phyloP scores from a whole-genome alignment of 1,140 invertebrate genomes.

The Pseudomyrmex cubaensis region DNA sequence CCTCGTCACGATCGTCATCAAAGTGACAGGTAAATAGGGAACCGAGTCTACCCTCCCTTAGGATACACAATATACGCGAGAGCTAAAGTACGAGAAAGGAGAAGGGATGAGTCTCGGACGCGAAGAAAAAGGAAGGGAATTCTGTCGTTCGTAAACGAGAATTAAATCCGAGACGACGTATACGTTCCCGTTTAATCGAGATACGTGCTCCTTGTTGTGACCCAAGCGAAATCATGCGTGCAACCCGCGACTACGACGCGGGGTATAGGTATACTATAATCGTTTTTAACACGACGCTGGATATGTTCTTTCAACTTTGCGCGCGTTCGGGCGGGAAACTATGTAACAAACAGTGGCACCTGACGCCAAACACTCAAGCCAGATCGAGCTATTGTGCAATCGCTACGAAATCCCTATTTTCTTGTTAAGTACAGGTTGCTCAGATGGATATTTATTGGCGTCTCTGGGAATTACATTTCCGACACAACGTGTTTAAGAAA shows the following conservation, averaged over 20 bases:
- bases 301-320: neutral
- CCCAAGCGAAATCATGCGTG: conserved; percentile 74
- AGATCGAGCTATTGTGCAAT: neutral
- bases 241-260: conserved; percentile 59
- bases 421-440: neutral
- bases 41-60: conserved; percentile 53
- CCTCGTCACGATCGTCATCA: conserved; percentile 83
- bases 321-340: neutral
- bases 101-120: conserved; percentile 42
- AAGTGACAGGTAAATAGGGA: conserved; percentile 81
- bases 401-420: neutral
- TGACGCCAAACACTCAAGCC: neutral
- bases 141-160: conserved; percentile 76
- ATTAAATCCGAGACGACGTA: conserved; percentile 77
- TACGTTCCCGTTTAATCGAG: conserved; percentile 62
- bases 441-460: neutral
- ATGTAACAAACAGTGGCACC: neutral
- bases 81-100: conserved; percentile 34
- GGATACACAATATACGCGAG: conserved; percentile 63
- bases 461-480: too few relatives aligned
- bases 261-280: neutral
- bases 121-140: conserved; percentile 11
- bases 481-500: neutral
- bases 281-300: conserved; percentile 22
- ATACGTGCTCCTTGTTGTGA: conserved; percentile 71